phyloP scores from a whole-genome alignment of 2,888 invertebrate genomes.

The Parnassius orleans region DNA sequence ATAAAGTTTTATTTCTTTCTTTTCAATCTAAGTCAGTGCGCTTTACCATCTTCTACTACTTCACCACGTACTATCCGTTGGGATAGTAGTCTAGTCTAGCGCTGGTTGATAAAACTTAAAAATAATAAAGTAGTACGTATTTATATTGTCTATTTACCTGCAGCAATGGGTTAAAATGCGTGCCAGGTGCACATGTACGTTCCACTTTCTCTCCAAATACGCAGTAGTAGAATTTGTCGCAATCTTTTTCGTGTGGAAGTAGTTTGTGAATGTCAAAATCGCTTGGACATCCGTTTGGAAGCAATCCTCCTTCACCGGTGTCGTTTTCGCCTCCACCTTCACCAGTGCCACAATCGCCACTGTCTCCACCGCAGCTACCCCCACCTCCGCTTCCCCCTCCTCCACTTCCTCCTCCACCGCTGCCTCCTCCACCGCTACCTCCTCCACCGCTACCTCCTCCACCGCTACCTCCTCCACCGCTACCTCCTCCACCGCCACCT shows the following conservation, averaged over 20 bases:
- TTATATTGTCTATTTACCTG: conserved; percentile 17
- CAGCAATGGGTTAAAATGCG: conserved; percentile 28
- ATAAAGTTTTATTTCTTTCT: too few species aligned
- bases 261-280: conserved; percentile 38
- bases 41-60: too few species aligned
- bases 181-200: conserved; percentile 24
- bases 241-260: conserved; percentile 44
- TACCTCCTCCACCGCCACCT: conserved; percentile 11
- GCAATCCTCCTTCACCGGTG: conserved; percentile 13
- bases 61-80: too few species aligned
- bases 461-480: conserved; percentile 14
- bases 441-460: conserved; percentile 18
- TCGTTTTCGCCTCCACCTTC: conserved; percentile 18
- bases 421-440: not conserved
- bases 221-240: conserved; percentile 47
- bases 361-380: conserved; percentile 16
- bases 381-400: conserved; percentile 4
- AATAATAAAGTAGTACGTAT: not conserved
- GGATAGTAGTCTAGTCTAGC: too few species aligned
- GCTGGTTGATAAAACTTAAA: not conserved
- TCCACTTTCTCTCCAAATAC: conserved; percentile 39
- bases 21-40: too few species aligned
- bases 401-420: too few species aligned
- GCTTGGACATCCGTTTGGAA: conserved; percentile 44
- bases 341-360: conserved; percentile 16